Percentiles rank a stretch among this genome's conserved stretches.
Evolutionary conservation across 2,113 vertebrate genomes (phyloP).

Genomic region (Eulacestoma nigropectus): DNA sequence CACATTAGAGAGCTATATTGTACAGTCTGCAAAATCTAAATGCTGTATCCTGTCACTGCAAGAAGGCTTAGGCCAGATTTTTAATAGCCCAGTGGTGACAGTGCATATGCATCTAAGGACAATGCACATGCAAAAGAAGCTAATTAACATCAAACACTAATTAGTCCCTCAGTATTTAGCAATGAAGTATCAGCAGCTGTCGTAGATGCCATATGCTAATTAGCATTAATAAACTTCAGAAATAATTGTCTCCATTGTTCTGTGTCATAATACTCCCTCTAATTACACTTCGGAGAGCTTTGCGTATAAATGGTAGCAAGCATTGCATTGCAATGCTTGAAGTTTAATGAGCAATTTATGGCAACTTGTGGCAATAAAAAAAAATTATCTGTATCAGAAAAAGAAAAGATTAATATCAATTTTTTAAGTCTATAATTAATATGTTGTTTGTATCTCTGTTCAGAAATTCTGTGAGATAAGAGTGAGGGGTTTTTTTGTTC

Average conservation of each 20-base stretch:
- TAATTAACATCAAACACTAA: slow-evolving; percentile 83
- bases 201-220: slow-evolving; percentile 82
- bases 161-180: slow-evolving; percentile 84
- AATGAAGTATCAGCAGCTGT: slow-evolving; percentile 83
- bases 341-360: slow-evolving; percentile 77
- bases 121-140: slow-evolving; percentile 68
- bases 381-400: slow-evolving; percentile 28
- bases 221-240: slow-evolving; percentile 85
- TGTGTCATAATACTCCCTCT: slow-evolving; percentile 77
- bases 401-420: slow-evolving; percentile 44
- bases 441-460: slow-evolving; percentile 13
- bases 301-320: slow-evolving; percentile 73
- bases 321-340: slow-evolving; percentile 61
- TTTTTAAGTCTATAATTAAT: slow-evolving; percentile 52
- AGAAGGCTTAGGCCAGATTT: slow-evolving; percentile 54
- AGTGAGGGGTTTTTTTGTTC: not conserved
- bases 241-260: slow-evolving; percentile 84
- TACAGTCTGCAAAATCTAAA: slow-evolving; percentile 30
- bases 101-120: slow-evolving; percentile 62
- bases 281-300: slow-evolving; percentile 78
- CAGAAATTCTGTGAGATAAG: not conserved
- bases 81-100: slow-evolving; percentile 63
- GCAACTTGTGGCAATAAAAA: slow-evolving; percentile 61
- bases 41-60: slow-evolving; percentile 7
- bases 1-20: not conserved